phyloP scores from a whole-genome alignment of 2,888 invertebrate species.

The Caradrina kadenii region DNA sequence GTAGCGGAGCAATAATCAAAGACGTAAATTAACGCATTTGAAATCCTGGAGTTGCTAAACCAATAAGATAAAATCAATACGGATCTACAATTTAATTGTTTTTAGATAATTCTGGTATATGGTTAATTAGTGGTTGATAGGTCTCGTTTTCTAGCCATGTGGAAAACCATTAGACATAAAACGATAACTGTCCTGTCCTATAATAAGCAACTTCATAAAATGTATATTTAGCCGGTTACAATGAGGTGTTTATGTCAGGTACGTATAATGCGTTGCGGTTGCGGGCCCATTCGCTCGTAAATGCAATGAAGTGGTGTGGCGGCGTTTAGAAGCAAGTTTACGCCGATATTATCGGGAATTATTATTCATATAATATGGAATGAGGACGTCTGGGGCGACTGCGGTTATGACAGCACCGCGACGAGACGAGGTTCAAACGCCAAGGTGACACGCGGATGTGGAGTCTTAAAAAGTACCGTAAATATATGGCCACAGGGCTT shows the following conservation, averaged over 20 bases:
- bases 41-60: not conserved
- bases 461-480: not conserved
- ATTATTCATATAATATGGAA: slow-evolving; percentile 79
- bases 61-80: slow-evolving; percentile 6
- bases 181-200: slow-evolving; percentile 9
- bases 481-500: no score
- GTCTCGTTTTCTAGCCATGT: slow-evolving; percentile 4
- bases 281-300: slow-evolving; percentile 69
- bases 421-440: slow-evolving; percentile 31
- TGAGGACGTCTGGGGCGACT: slow-evolving; percentile 74
- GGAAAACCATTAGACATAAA: slow-evolving; percentile 19
- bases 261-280: slow-evolving; percentile 58
- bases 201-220: slow-evolving; percentile 24
- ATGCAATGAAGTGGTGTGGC: slow-evolving; percentile 67
- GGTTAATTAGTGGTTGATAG: not conserved
- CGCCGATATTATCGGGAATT: slow-evolving; percentile 69
- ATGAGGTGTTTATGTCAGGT: slow-evolving; percentile 57
- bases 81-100: slow-evolving; percentile 1
- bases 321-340: slow-evolving; percentile 64
- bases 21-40: not conserved
- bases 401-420: slow-evolving; percentile 61
- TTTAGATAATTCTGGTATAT: not conserved
- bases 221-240: slow-evolving; percentile 40
- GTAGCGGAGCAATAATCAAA: no score
- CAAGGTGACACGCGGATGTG: slow-evolving; percentile 50